A percentile compares a stretch with the other conserved stretches of the same genome.
Conservation (phyloP, 2,797 vertebrate genomes). For the Tauraco hartlaubi region DNA sequence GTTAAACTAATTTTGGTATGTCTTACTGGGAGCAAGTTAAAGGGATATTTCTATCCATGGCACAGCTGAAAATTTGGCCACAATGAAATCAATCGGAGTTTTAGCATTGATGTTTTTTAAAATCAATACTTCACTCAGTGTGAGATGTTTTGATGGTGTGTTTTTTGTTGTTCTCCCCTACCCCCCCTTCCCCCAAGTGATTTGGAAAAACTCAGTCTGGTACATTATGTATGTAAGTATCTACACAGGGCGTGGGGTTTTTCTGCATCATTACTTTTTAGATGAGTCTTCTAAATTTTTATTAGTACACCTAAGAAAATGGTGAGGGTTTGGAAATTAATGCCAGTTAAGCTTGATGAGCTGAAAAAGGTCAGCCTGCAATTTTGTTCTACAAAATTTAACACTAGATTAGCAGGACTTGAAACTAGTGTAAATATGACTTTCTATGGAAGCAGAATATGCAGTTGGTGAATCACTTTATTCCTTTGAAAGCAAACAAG, state of each 20-base stretch:
- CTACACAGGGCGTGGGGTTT: fast-evolving
- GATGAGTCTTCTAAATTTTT: neutral
- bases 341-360: neutral
- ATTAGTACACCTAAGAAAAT: neutral
- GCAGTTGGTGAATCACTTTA: neutral
- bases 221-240: neutral
- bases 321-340: neutral
- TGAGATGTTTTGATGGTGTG: too few species aligned
- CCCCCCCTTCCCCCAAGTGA: neutral
- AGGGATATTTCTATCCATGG: neutral
- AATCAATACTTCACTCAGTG: neutral
- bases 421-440: neutral
- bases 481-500: neutral
- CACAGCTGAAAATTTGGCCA: neutral
- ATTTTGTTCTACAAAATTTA: neutral
- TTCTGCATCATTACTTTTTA: neutral
- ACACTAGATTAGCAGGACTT: neutral
- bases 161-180: neutral
- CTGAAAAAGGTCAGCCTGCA: neutral
- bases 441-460: neutral
- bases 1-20: neutral
- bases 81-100: neutral
- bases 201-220: neutral
- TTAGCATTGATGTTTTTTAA: neutral
- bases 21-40: neutral